These are phyloP conservation scores for Brenthis hecate DNA, from an alignment of 2,888 invertebrate species.

Conservation along the genomic window DNA sequence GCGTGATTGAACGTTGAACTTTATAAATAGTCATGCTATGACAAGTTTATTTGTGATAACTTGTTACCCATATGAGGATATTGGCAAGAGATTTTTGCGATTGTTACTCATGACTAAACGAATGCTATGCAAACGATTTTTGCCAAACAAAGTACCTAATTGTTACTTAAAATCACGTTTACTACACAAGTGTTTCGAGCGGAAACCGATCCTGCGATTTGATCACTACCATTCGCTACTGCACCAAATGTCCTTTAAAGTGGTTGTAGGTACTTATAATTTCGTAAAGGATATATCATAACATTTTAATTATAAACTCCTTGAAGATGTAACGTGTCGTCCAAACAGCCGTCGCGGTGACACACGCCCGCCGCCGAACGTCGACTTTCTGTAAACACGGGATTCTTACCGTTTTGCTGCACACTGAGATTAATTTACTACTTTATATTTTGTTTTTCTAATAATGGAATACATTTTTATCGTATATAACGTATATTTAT, in stretches of 20 bases:
- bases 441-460: too few species aligned
- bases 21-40: not conserved
- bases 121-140: too few species aligned
- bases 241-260: too few species aligned
- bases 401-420: too few species aligned
- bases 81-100: not conserved
- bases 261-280: not conserved
- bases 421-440: too few species aligned
- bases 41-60: not conserved
- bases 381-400: not conserved
- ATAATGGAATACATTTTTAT: too few species aligned
- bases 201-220: not conserved
- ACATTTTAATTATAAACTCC: slow-evolving; percentile 11
- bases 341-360: slow-evolving; percentile 13
- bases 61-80: not conserved
- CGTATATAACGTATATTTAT: too few species aligned
- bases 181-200: not conserved
- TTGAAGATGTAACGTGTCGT: slow-evolving; percentile 5
- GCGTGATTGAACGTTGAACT: slow-evolving; percentile 19
- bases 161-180: too few species aligned
- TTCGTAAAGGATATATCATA: slow-evolving; percentile 11
- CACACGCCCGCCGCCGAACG: not conserved
- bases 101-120: not conserved
- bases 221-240: too few species aligned
- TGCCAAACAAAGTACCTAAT: too few species aligned